phyloP scores from a whole-genome alignment of 2,888 invertebrate species.

The Brachypalpus laphriformis region DNA sequence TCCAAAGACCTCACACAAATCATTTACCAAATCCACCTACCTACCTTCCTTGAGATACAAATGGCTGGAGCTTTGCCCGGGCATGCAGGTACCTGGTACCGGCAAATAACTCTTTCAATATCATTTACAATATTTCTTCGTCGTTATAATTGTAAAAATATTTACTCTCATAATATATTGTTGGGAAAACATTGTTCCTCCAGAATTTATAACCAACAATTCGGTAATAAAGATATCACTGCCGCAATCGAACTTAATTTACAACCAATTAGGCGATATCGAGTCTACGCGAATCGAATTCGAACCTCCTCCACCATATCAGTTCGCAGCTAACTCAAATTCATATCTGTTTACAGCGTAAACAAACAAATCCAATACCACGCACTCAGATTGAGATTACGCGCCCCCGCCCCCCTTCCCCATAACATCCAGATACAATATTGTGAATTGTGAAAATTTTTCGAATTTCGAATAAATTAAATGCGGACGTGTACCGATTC shows the following conservation, averaged over 20 bases:
- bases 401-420: not conserved
- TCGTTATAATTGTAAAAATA: conserved; percentile 48
- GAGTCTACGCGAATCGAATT: conserved; percentile 34
- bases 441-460: conserved; percentile 49
- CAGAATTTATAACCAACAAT: conserved; percentile 58
- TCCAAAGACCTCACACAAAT: conserved; percentile 2
- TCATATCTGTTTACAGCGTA: conserved; percentile 71
- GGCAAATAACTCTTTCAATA: conserved; percentile 26
- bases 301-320: conserved; percentile 32
- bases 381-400: conserved; percentile 31
- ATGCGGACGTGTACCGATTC: conserved; percentile 4
- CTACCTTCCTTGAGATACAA: not conserved
- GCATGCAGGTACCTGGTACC: not conserved
- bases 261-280: conserved; percentile 63
- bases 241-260: conserved; percentile 62
- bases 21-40: conserved; percentile 14
- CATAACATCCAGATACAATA: conserved; percentile 31
- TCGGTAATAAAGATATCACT: conserved; percentile 67
- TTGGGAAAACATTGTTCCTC: conserved; percentile 46
- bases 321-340: conserved; percentile 71
- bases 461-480: conserved; percentile 62
- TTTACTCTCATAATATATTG: conserved; percentile 62
- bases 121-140: conserved; percentile 57
- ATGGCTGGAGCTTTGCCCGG: not conserved
- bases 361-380: conserved; percentile 61